Evolutionary conservation across 2,113 vertebrate species (phyloP).

Genomic region (Xerus inauris): DNA sequence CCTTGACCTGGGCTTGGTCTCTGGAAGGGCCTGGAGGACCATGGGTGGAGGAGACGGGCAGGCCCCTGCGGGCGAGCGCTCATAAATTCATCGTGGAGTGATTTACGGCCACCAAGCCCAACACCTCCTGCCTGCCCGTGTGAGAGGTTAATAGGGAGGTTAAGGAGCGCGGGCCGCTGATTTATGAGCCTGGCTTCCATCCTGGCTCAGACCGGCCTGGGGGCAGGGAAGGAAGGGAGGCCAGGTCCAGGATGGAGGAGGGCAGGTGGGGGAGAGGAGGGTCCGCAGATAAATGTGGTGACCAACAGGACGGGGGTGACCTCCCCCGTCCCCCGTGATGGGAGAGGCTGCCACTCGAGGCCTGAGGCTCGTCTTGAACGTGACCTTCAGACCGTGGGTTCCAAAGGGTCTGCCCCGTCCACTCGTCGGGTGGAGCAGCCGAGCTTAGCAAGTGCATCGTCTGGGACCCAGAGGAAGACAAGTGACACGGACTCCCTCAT

Average conservation of each 20-base stretch:
- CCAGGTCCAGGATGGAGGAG: neutral
- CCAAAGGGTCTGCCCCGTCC: neutral
- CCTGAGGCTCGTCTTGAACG: too few species aligned
- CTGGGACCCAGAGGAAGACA: too few species aligned
- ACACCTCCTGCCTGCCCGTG: conserved; percentile 87
- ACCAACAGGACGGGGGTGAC: too few species aligned
- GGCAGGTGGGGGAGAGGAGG: neutral
- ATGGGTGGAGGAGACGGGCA: conserved; percentile 53
- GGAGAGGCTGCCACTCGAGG: neutral
- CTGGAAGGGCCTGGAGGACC: conserved; percentile 69
- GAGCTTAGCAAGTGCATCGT: neutral
- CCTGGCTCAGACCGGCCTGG: conserved; percentile 75
- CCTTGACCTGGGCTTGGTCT: conserved; percentile 63
- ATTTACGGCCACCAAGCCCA: conserved; percentile 83
- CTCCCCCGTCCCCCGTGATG: too few species aligned
- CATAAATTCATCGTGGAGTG: conserved; percentile 86
- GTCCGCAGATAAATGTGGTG: accelerated
- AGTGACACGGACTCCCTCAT: neutral
- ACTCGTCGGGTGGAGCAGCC: too few species aligned
- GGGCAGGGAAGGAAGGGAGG: neutral
- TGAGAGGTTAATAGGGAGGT: conserved; percentile 89
- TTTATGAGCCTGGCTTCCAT: conserved; percentile 87
- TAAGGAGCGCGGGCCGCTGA: conserved; percentile 86
- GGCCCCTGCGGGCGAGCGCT: conserved; percentile 77
- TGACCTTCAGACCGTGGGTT: neutral